These are phyloP conservation scores for Trisateles emortualis DNA, from an alignment of 2,888 invertebrate genomes.

Conservation along the genomic window DNA sequence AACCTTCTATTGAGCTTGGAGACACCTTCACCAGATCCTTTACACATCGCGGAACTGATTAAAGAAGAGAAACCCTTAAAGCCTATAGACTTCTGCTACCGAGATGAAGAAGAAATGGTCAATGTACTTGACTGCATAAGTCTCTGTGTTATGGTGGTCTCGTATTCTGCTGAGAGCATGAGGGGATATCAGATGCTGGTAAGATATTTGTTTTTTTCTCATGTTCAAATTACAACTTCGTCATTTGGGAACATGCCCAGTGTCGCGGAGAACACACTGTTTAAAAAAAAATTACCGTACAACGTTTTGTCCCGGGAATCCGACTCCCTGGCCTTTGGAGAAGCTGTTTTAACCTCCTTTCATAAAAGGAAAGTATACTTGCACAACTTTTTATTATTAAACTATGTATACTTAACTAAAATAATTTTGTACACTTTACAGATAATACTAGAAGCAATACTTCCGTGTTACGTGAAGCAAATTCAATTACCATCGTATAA, in stretches of 20 bases:
- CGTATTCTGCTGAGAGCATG: constrained; percentile 98
- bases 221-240: too few relatives aligned
- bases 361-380: too few relatives aligned
- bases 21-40: constrained; percentile 97
- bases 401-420: too few relatives aligned
- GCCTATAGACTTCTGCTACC: constrained; percentile 99
- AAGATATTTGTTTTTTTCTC: too few relatives aligned
- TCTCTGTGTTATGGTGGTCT: constrained; percentile 99
- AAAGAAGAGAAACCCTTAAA: constrained; percentile 97
- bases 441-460: constrained; percentile 98
- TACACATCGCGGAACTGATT: constrained; percentile 96
- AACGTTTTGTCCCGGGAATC: too few relatives aligned
- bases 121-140: constrained; percentile 98
- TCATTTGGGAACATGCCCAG: too few relatives aligned
- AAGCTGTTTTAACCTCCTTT: too few relatives aligned
- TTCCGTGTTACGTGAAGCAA: constrained; percentile 98
- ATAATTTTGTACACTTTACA: constrained; percentile 74
- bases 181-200: constrained; percentile 97
- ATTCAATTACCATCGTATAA: constrained; percentile 96
- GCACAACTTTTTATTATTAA: too few relatives aligned
- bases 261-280: too few relatives aligned
- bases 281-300: too few relatives aligned
- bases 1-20: constrained; percentile 96
- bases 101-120: constrained; percentile 99
- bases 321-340: too few relatives aligned